Evolutionary conservation across 2,888 invertebrate genomes (phyloP).

Genomic region (Plusia festucae): DNA sequence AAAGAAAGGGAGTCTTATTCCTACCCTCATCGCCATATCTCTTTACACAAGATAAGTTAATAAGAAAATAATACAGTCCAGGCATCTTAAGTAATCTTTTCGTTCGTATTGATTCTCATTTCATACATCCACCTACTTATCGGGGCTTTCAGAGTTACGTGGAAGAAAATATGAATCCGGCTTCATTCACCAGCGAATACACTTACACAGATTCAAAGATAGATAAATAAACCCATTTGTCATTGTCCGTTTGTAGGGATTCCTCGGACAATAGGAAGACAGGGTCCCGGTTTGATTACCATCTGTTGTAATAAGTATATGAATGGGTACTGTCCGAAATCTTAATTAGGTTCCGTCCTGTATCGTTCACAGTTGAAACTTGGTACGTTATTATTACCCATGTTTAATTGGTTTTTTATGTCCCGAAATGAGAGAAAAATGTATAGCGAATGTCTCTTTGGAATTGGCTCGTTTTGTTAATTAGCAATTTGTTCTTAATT

Average conservation of each 20-base stretch:
- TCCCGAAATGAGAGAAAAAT: background rate
- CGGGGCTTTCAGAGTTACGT: slow-evolving; percentile 2
- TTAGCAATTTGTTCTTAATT: background rate
- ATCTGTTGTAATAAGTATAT: slow-evolving; percentile 73
- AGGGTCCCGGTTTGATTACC: slow-evolving; percentile 68
- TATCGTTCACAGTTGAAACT: slow-evolving; percentile 57
- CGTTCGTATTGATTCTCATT: slow-evolving; percentile 32
- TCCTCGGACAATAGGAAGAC: slow-evolving; percentile 69
- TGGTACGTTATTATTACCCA: slow-evolving; percentile 13
- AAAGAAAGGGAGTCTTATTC: background rate
- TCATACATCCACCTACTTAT: background rate
- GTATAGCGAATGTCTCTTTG: background rate
- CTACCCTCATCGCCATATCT: slow-evolving; percentile 1
- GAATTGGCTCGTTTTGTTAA: slow-evolving; percentile 6
- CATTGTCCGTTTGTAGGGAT: slow-evolving; percentile 68
- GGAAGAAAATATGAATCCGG: slow-evolving; percentile 20
- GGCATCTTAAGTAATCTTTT: slow-evolving; percentile 23
- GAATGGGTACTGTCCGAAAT: slow-evolving; percentile 65
- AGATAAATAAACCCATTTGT: slow-evolving; percentile 67
- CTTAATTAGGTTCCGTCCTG: slow-evolving; percentile 70
- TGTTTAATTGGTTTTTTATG: slow-evolving; percentile 34
- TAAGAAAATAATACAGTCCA: slow-evolving; percentile 1
- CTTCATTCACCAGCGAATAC: slow-evolving; percentile 7
- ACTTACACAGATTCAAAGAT: slow-evolving; percentile 44
- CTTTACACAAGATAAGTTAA: slow-evolving; percentile 4